These are phyloP conservation scores for Alouatta palliata DNA, from an alignment of 2,113 vertebrate genomes.

Conservation along the genomic window DNA sequence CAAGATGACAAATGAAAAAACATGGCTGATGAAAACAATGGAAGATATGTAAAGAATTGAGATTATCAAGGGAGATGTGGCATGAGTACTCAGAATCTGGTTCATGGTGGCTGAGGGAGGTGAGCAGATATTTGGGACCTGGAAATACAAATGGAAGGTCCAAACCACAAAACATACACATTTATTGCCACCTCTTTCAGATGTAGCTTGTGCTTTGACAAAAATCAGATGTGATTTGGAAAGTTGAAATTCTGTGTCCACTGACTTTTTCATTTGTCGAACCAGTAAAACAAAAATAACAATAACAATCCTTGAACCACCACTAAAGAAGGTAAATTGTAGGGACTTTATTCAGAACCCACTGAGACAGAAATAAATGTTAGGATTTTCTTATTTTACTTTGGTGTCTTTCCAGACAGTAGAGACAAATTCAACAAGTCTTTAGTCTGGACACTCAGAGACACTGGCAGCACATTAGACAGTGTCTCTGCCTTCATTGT, in stretches of 20 bases:
- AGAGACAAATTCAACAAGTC: neutral
- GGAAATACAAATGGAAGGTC: neutral
- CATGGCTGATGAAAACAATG: neutral
- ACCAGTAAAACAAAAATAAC: neutral
- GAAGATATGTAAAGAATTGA: neutral
- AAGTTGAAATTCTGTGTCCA: neutral
- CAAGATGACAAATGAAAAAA: neutral
- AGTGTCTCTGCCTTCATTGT: neutral
- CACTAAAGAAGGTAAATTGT: neutral
- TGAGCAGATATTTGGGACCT: neutral
- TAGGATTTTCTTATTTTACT: conserved; percentile 6
- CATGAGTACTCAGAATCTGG: neutral
- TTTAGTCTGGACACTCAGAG: neutral
- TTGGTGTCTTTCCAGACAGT: neutral
- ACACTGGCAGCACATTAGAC: neutral
- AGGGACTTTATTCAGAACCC: neutral
- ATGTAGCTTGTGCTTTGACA: neutral
- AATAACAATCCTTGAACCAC: neutral
- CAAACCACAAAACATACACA: neutral
- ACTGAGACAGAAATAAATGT: neutral
- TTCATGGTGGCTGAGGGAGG: neutral
- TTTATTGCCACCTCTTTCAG: neutral
- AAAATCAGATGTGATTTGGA: neutral
- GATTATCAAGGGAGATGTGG: neutral
- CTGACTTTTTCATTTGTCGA: conserved; percentile 21